Percentiles rank a stretch among this genome's conserved stretches.
These are phyloP conservation scores for Pseudotriccus pelzelni DNA, from an alignment of 2,797 vertebrate genomes.

Conservation along the genomic window DNA sequence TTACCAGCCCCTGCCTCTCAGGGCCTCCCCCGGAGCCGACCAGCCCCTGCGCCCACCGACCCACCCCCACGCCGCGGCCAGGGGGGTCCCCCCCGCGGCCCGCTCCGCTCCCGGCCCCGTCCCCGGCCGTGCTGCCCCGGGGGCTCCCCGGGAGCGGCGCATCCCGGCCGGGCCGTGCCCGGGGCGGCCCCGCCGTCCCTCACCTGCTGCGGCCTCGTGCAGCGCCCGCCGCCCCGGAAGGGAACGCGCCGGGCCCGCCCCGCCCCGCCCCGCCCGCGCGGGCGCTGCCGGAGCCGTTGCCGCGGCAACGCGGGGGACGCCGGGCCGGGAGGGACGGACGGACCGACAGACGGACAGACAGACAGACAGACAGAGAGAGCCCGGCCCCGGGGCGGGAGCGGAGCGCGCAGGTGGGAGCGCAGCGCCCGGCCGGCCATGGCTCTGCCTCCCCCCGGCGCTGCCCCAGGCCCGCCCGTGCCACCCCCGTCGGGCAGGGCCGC, in stretches of 20 bases:
- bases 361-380: too few relatives aligned
- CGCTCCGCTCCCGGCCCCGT: too few relatives aligned
- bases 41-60: too few relatives aligned
- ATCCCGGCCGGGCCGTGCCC: neutral
- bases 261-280: neutral
- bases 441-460: too few relatives aligned
- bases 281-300: neutral
- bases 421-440: neutral
- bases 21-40: neutral
- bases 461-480: rapidly evolving
- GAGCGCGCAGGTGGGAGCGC: neutral
- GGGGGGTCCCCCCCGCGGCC: too few relatives aligned
- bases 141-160: too few relatives aligned
- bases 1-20: neutral
- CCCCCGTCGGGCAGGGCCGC: rapidly evolving
- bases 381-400: neutral
- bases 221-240: neutral
- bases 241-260: neutral
- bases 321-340: too few relatives aligned
- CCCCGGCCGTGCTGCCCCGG: too few relatives aligned
- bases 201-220: neutral
- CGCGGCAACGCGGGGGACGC: neutral
- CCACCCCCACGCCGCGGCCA: too few relatives aligned
- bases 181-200: too few relatives aligned
- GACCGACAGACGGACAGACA: too few relatives aligned